These are phyloP conservation scores for Hydra vulgaris DNA, from an alignment of 30 jellyfish, hydroid and myxozoan genomes.

Conservation along the genomic window DNA sequence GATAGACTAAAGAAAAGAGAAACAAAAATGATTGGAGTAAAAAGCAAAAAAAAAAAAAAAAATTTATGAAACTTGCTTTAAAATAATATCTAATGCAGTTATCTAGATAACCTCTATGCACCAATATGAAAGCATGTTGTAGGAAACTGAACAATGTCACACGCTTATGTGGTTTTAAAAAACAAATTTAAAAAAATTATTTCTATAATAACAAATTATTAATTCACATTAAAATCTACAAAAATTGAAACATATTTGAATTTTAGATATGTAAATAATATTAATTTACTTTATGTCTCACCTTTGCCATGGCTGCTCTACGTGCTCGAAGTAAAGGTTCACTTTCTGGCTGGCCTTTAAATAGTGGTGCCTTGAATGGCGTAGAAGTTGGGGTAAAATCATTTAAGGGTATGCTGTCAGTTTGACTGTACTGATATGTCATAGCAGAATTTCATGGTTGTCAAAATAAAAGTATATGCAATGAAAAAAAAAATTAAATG, in stretches of 20 bases:
- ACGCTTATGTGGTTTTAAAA: no score
- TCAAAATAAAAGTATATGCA: neutral
- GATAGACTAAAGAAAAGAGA: no score
- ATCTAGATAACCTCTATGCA: no score
- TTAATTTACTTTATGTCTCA: neutral
- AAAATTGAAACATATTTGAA: neutral
- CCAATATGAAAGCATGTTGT: no score
- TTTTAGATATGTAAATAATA: neutral
- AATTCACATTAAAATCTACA: no score
- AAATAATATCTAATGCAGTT: no score
- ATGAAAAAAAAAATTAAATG: neutral
- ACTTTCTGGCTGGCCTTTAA: slow-evolving; percentile 1
- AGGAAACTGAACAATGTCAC: no score
- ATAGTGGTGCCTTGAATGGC: neutral
- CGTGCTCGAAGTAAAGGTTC: slow-evolving; percentile 11
- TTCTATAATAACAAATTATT: no score
- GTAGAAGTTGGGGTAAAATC: slow-evolving; percentile 3
- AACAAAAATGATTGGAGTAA: no score
- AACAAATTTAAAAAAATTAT: no score
- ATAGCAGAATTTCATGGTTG: slow-evolving; percentile 26
- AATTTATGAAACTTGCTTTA: no score
- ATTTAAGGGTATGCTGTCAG: slow-evolving; percentile 6
- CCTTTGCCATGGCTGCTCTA: slow-evolving; percentile 1
- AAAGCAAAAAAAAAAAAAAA: no score
- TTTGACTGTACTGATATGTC: slow-evolving; percentile 29